Evolutionary conservation across 64 coral and sea anemone species (phyloP), one percentile per base, ranked within the genome.

Genomic region (Hydrozoanthus tunicans): DNA sequence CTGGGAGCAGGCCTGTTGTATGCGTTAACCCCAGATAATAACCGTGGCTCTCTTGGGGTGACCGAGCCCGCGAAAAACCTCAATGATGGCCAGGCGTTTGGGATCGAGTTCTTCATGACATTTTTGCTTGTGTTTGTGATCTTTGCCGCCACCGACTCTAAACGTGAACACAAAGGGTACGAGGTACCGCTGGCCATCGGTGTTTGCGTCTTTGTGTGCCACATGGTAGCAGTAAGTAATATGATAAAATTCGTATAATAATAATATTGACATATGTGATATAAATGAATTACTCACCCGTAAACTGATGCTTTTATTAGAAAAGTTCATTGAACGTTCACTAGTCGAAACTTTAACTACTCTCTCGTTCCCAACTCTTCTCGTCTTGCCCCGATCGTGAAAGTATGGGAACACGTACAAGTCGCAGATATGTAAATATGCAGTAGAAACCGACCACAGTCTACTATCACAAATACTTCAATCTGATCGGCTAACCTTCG

Each of bases 1-100:
- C 58, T 88, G 7, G 97, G 97, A 32, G 94, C 97, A 10, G 90
- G 70, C 0, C 80, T 99, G 66, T 57, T 99, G 64, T 94, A 96
- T 59, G 94, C 71, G 57, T 64, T 99, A 12, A 99, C 97, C 9
- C 97, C 93, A 15, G 62, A 3, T 0, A 26, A 62, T 27, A 80
- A 53, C 55, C 54, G 81, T 69, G 93, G 88, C 1, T 78, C 79
- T 11, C 76, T 94, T 54, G 93, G 93, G 15, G 93, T 94, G 5
- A 94, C 88, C 12, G 88, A 67, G 62, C 93, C 93, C 20, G 70
- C 79, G 10, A 78, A 69, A 26, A 82, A 82, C 62, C 59, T 94
- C 1, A 27, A n/a, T 13, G 59, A 70, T 56, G 24, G 43, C 3
- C 92, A 93, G 70, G 92, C 92, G 3, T 94, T 94, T 67, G 70